phyloP scores from a whole-genome alignment of 2,113 vertebrate genomes.

The Leptosomus discolor region DNA sequence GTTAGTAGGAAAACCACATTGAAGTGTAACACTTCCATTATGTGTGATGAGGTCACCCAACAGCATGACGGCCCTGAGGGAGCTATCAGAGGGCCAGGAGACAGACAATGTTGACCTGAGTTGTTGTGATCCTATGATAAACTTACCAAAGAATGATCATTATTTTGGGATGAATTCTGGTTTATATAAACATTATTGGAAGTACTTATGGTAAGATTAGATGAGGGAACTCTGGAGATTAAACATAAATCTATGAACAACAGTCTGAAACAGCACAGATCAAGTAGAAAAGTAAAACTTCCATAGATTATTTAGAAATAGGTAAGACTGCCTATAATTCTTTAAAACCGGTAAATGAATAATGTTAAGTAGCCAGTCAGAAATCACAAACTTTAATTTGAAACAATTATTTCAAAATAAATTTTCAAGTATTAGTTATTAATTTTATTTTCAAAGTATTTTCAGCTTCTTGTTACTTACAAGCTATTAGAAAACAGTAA shows the following conservation, averaged over 20 bases:
- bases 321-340: neutral
- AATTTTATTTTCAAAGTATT: neutral
- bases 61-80: neutral
- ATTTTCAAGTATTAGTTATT: neutral
- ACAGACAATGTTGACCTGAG: neutral
- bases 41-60: neutral
- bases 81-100: neutral
- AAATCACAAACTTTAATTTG: neutral
- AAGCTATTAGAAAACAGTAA: neutral
- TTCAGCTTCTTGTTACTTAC: neutral
- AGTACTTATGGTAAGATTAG: neutral
- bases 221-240: neutral
- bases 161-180: neutral
- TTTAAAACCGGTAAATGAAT: neutral
- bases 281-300: neutral
- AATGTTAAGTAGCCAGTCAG: neutral
- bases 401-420: neutral
- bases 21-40: neutral
- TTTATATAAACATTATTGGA: neutral
- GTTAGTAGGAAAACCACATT: neutral
- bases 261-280: neutral
- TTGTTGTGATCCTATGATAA: neutral
- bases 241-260: neutral
- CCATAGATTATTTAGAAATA: neutral
- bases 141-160: neutral